A percentile compares a stretch with the other conserved stretches of the same genome.
These are phyloP conservation scores for Plebejus anna DNA, from an alignment of 2,888 invertebrate genomes.

Conservation along the genomic window DNA sequence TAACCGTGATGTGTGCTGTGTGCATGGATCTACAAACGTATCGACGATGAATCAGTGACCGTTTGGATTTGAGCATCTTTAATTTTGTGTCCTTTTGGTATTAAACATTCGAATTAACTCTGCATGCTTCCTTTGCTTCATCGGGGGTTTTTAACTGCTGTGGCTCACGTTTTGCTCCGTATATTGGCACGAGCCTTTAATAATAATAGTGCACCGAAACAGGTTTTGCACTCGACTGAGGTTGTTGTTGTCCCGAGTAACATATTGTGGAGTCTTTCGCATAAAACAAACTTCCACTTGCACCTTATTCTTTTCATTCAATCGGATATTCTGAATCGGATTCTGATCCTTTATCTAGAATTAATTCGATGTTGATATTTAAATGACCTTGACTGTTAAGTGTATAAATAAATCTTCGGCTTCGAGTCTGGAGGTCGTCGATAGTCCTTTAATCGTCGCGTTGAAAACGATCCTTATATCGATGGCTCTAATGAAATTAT, in stretches of 20 bases:
- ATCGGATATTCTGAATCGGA: conserved; percentile 37
- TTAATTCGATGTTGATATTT: conserved; percentile 1
- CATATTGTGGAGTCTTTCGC: conserved; percentile 66
- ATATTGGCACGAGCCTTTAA: conserved; percentile 77
- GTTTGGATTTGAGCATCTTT: conserved; percentile 61
- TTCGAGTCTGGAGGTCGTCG: conserved; percentile 7
- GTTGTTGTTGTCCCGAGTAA: conserved; percentile 64
- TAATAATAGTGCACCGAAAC: conserved; percentile 78
- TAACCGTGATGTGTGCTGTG: conserved; percentile 73
- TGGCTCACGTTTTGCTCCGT: conserved; percentile 64
- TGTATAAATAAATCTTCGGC: neutral
- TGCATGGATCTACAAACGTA: conserved; percentile 63
- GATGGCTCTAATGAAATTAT: neutral
- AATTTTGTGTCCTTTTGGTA: conserved; percentile 74
- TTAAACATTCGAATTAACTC: conserved; percentile 56
- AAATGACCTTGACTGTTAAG: conserved; percentile 19
- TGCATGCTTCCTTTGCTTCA: conserved; percentile 53
- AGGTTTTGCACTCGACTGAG: conserved; percentile 75
- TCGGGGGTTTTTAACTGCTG: conserved; percentile 59
- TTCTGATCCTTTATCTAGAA: conserved; percentile 12
- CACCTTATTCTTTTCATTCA: conserved; percentile 47
- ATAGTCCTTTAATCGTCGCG: neutral
- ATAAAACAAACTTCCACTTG: conserved; percentile 40
- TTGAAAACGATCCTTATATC: neutral
- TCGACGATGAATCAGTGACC: conserved; percentile 55